Percentiles rank a stretch among this genome's conserved stretches.
Evolutionary conservation across 2,797 vertebrate genomes (phyloP).

Genomic region (Malacoraja senta): DNA sequence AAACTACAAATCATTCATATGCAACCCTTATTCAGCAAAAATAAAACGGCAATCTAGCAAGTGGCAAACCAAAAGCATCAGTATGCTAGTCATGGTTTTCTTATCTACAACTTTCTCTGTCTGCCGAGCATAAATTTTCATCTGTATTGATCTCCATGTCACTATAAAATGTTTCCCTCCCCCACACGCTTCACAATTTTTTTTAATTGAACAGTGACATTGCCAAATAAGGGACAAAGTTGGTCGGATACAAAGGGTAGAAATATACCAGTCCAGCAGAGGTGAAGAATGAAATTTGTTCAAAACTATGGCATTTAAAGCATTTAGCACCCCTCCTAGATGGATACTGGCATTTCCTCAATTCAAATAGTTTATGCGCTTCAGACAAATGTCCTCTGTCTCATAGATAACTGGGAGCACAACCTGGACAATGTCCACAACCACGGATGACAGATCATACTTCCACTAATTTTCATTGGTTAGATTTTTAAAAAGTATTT

Average conservation of each 20-base stretch:
- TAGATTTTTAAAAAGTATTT: not conserved
- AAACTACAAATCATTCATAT: not conserved
- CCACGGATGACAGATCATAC: not conserved
- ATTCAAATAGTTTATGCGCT: not conserved
- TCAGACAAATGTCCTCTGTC: not conserved
- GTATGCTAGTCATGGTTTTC: not conserved
- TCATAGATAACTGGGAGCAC: not conserved
- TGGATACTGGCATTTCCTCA: not conserved
- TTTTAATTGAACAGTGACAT: not conserved
- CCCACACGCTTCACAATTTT: not conserved
- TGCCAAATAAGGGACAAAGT: not conserved
- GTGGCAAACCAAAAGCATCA: not conserved
- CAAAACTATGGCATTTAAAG: not conserved
- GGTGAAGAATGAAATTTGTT: not conserved
- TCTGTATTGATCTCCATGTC: not conserved
- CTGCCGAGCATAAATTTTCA: not conserved
- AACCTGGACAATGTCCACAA: not conserved
- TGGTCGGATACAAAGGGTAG: not conserved
- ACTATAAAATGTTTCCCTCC: not conserved
- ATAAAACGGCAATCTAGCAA: not conserved
- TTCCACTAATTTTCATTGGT: not conserved
- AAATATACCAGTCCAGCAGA: not conserved
- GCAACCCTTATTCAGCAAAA: not conserved
- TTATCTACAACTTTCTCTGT: not conserved
- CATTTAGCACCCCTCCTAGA: not conserved